Evolutionary conservation across 2,888 invertebrate species (phyloP).

Genomic region (Adineta ricciae): DNA sequence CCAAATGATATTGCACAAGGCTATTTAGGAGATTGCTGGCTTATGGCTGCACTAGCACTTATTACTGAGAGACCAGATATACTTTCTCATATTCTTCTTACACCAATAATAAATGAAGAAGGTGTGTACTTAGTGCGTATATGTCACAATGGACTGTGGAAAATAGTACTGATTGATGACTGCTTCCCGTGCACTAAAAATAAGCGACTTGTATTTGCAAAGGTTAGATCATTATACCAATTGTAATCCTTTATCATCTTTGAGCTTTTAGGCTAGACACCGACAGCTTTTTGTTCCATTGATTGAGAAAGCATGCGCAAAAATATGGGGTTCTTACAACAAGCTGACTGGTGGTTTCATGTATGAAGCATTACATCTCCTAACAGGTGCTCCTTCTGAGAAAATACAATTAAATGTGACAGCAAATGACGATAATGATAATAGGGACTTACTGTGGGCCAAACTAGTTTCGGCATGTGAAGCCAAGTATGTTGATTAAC

Average conservation of each 20-base stretch:
- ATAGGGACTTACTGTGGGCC: slow-evolving; percentile 89
- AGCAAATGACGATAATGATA: slow-evolving; percentile 62
- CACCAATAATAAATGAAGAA: slow-evolving; percentile 19
- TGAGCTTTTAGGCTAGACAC: slow-evolving; percentile 60
- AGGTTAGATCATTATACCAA: slow-evolving; percentile 41
- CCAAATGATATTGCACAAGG: slow-evolving; percentile 29
- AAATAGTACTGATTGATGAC: slow-evolving; percentile 87
- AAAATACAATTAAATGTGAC: too few species aligned
- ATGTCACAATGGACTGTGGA: slow-evolving; percentile 94
- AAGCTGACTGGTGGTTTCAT: slow-evolving; percentile 25
- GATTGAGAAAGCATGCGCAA: too few species aligned
- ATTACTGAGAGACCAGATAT: slow-evolving; percentile 24
- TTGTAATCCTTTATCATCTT: too few species aligned
- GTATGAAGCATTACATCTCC: slow-evolving; percentile 61
- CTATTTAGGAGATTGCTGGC: slow-evolving; percentile 21
- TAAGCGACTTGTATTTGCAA: slow-evolving; percentile 78
- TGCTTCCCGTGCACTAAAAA: slow-evolving; percentile 83
- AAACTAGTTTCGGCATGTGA: slow-evolving; percentile 75
- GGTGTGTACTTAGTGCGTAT: slow-evolving; percentile 58
- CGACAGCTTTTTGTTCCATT: too few species aligned
- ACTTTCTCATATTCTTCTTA: slow-evolving; percentile 21
- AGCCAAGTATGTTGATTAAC: slow-evolving; percentile 52
- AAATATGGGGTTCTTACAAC: slow-evolving; percentile 27
- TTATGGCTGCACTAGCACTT: slow-evolving; percentile 12
- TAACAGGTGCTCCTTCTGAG: slow-evolving; percentile 87